Evolutionary conservation across 2,797 vertebrate genomes (phyloP).

Genomic region (Myotis findleyi): DNA sequence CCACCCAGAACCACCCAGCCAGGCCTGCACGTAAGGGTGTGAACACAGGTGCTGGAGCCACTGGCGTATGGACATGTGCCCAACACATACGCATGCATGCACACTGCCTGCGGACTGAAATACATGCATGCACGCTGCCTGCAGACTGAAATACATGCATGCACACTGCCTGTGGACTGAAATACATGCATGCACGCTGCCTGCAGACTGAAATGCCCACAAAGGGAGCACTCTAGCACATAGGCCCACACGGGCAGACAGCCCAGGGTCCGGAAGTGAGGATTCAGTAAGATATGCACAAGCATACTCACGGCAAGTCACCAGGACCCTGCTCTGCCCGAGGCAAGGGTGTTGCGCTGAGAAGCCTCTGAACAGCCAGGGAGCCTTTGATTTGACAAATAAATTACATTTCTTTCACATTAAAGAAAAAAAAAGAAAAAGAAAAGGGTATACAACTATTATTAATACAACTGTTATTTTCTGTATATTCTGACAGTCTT

Average conservation of each 20-base stretch:
- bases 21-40: background rate
- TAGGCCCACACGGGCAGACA: background rate
- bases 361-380: slow-evolving; percentile 43
- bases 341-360: slow-evolving; percentile 51
- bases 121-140: no score
- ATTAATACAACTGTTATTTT: background rate
- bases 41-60: background rate
- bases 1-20: background rate
- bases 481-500: background rate
- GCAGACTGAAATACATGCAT: no score
- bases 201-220: background rate
- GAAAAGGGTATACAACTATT: background rate
- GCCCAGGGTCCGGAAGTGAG: background rate
- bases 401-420: slow-evolving; percentile 76
- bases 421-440: slow-evolving; percentile 41
- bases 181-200: no score
- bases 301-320: background rate
- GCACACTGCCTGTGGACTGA: no score
- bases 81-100: accelerated
- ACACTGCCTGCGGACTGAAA: no score
- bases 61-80: accelerated
- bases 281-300: slow-evolving; percentile 39
- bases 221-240: background rate
- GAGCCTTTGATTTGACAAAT: slow-evolving; percentile 77
- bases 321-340: slow-evolving; percentile 44